Base-by-base conservation (phyloP, 2,797 vertebrate species). In the Gadopsis bispinosus region DNA sequence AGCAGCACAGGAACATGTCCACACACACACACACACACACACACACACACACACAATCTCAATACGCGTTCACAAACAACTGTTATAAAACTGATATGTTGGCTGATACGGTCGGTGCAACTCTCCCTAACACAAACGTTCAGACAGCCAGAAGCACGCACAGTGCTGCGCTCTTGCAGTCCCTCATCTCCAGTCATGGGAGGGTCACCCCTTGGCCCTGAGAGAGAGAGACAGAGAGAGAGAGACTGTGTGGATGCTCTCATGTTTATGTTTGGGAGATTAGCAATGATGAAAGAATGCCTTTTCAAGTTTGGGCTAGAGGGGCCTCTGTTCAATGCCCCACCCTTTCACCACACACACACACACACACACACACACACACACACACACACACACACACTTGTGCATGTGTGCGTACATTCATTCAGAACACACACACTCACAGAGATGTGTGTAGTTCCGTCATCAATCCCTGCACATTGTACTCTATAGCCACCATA, bases 181-280 rank as follows among this genome's bases (percentile, higher is more conserved):
- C 78, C 86, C 83, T 92, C 88, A 81, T 92, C 91, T 87, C 81
- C 73, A 85, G 89, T 88, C 93, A 91, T 87, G 90, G 91, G 84
- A 94, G 91, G 88, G 91, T 90, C 89, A 91, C 88, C 85, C 83
- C 79, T 71, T 64, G 69, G 86, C 75, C 85, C 87, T 70, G 64
- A n/a, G n/a, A n/a, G n/a, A n/a, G n/a, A n/a, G n/a, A n/a, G n/a
- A n/a, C n/a, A 79, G 77, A 80, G 78, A 68, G 10, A 70, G 62
- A 88, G 66, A 85, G 75, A 83, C 83, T 85, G 85, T 86, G 90
- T 89, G 88, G 93, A 95, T 95, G 94, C 89, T 89, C 90, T 90
- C 86, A 83, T 95, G 94, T 95, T 96, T 95, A 94, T 95, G 95
- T 95, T 95, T 94, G 90, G 93, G 90, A 95, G 95, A 96, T 95